Evolutionary conservation across 2,888 invertebrate species (phyloP), one percentile per base, ranked within the genome.

Genomic region (Drosophila birchii): DNA sequence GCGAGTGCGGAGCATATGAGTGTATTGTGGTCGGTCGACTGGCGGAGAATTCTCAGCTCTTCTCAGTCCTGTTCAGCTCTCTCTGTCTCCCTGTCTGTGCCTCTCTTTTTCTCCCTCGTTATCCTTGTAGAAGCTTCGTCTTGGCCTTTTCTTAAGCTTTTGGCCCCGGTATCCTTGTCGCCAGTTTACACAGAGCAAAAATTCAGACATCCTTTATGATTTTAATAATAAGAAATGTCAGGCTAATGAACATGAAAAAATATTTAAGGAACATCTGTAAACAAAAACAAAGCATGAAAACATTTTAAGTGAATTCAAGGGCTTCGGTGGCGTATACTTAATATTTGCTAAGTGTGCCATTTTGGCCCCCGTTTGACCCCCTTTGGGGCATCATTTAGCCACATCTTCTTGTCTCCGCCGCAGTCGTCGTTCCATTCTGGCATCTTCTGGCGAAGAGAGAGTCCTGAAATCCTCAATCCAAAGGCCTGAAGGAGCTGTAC

Each of bases 91-190:
- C 8, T 39, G 2, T n/a, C 29, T 16, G 14, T 14, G 14, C 51
- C 3, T 34, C n/a, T 23, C 26, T 26, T 8, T 26, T n/a, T 58
- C 26, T 58, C 26, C 67, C 57, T 59, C 45, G 64, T 73, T 76
- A 69, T 80, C 44, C n/a, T 20, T 56, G 56, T 38, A 32, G 51
- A 32, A 47, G 44, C 43, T 18, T 45, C 68, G 75, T 71, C 86
- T 84, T 80, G 80, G 70, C 76, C 62, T 74, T 81, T 82, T 85
- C 86, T 85, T 88, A 80, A 78, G 58, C 70, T 57, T 32, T 36
- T 63, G 53, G 44, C 57, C 63, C 57, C 63, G 34, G 44, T 23
- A 38, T 59, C 7, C 29, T 29, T 47, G 47, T 47, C 26, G 29
- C n/a, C 18, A 41, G 11, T 12, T 16, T 18, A 14, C 62, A 66